phyloP scores from a whole-genome alignment of 2,113 vertebrate genomes.

The Alethe castanea region DNA sequence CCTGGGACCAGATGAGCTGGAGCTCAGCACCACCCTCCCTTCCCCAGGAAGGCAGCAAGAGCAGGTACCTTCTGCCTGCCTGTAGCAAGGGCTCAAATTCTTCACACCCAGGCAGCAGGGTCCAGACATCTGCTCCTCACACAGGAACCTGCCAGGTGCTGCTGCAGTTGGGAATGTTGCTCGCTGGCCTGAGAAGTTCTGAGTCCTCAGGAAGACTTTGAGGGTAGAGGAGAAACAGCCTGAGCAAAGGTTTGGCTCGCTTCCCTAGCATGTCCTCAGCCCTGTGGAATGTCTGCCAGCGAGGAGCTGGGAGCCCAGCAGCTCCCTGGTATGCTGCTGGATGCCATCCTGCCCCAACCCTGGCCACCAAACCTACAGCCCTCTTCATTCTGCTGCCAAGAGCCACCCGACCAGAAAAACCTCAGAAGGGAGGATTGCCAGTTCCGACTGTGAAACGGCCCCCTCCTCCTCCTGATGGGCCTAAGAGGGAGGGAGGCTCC shows the following conservation, averaged over 20 bases:
- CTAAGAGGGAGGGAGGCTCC: background rate
- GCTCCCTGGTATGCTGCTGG: background rate
- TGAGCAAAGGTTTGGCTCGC: background rate
- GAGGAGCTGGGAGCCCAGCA: background rate
- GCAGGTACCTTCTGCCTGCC: slow-evolving; percentile 51
- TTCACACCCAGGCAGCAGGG: slow-evolving; percentile 54
- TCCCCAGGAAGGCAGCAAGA: background rate
- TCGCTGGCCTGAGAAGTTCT: slow-evolving; percentile 11
- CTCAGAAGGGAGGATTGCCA: background rate
- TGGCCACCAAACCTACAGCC: background rate
- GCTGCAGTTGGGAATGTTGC: background rate
- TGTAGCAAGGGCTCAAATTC: slow-evolving; percentile 2
- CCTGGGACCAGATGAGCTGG: accelerated
- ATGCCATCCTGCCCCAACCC: background rate
- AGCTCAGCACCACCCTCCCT: background rate
- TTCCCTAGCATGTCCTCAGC: slow-evolving; percentile 6
- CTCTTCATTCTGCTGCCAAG: background rate
- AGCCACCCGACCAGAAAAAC: background rate
- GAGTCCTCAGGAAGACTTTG: slow-evolving; percentile 52
- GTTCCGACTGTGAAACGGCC: background rate
- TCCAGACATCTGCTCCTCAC: slow-evolving; percentile 46
- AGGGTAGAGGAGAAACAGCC: background rate
- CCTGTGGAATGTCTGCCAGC: background rate
- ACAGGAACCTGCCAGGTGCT: background rate
- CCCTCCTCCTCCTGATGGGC: no score